Conservation (phyloP, 2,797 vertebrate species). For the Microctenopoma stevenorrisi region DNA sequence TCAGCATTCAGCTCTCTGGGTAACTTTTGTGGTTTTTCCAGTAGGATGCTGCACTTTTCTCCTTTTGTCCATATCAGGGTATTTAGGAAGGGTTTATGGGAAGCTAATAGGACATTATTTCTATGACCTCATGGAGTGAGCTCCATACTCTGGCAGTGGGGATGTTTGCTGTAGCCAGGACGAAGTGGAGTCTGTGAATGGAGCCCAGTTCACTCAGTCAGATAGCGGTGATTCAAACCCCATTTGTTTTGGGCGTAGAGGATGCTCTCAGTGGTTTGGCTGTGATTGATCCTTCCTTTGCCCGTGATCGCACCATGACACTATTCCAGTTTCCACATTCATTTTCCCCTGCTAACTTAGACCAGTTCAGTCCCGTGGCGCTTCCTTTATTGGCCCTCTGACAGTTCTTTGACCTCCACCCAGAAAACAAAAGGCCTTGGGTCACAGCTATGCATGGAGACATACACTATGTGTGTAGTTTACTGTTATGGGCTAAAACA, state of each 20-base stretch:
- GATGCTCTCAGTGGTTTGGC: slow-evolving; percentile 83
- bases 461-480: slow-evolving; percentile 31
- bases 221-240: slow-evolving; percentile 74
- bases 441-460: slow-evolving; percentile 42
- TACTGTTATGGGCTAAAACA: slow-evolving; percentile 12
- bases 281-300: slow-evolving; percentile 70
- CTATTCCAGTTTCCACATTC: slow-evolving; percentile 77
- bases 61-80: slow-evolving; percentile 21
- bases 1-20: background rate
- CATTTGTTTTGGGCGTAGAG: slow-evolving; percentile 75
- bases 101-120: slow-evolving; percentile 60
- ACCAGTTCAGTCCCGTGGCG: slow-evolving; percentile 49
- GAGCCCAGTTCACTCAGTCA: slow-evolving; percentile 72
- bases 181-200: slow-evolving; percentile 68
- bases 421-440: slow-evolving; percentile 38
- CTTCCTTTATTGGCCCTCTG: slow-evolving; percentile 59
- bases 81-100: slow-evolving; percentile 51
- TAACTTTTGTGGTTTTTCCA: slow-evolving; percentile 22
- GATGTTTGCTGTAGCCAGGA: slow-evolving; percentile 58
- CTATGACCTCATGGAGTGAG: slow-evolving; percentile 67
- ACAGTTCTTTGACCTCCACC: slow-evolving; percentile 70
- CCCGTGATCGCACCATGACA: slow-evolving; percentile 72
- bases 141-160: slow-evolving; percentile 64
- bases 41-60: slow-evolving; percentile 34
- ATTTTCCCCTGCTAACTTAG: slow-evolving; percentile 58